Percentiles rank a stretch among this genome's conserved stretches.
phyloP scores from a whole-genome alignment of 1,140 invertebrate genomes.

The Scaptomyza pallida region DNA sequence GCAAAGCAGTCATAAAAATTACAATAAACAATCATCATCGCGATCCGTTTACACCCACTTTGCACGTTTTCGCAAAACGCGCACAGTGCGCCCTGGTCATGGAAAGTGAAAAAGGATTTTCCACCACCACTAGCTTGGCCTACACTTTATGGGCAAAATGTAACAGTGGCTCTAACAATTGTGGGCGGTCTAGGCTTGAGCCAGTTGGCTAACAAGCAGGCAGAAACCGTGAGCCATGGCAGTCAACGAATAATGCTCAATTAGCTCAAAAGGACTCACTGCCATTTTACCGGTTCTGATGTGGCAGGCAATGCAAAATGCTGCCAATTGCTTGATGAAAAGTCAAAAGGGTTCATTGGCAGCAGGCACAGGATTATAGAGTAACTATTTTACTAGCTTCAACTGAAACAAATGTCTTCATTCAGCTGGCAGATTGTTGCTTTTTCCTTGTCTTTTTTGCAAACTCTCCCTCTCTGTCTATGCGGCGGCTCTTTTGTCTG shows the following conservation, averaged over 20 bases:
- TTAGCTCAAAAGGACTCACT: slow-evolving; percentile 56
- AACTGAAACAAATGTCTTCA: slow-evolving; percentile 62
- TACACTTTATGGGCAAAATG: not conserved
- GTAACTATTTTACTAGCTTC: slow-evolving; percentile 8
- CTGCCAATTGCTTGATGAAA: slow-evolving; percentile 45
- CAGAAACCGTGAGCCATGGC: slow-evolving; percentile 61
- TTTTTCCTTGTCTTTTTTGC: slow-evolving; percentile 1
- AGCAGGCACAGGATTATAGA: slow-evolving; percentile 12
- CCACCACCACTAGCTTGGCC: slow-evolving; percentile 18
- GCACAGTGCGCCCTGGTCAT: slow-evolving; percentile 13
- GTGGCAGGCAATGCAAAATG: slow-evolving; percentile 43
- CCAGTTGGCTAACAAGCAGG: slow-evolving; percentile 66
- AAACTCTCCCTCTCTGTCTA: not conserved
- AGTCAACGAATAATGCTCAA: slow-evolving; percentile 78
- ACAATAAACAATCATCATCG: slow-evolving; percentile 82
- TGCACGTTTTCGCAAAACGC: slow-evolving; percentile 72
- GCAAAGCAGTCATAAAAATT: slow-evolving; percentile 82
- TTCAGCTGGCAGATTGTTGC: slow-evolving; percentile 31
- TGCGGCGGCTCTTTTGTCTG: slow-evolving; percentile 26
- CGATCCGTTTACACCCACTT: slow-evolving; percentile 82
- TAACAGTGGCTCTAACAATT: slow-evolving; percentile 35
- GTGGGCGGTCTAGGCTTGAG: slow-evolving; percentile 44
- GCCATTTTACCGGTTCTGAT: slow-evolving; percentile 33
- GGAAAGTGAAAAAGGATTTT: slow-evolving; percentile 76
- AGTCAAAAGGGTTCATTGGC: slow-evolving; percentile 37